phyloP scores from a whole-genome alignment of 2,113 vertebrate genomes.

The Trematocara stigmaticum region DNA sequence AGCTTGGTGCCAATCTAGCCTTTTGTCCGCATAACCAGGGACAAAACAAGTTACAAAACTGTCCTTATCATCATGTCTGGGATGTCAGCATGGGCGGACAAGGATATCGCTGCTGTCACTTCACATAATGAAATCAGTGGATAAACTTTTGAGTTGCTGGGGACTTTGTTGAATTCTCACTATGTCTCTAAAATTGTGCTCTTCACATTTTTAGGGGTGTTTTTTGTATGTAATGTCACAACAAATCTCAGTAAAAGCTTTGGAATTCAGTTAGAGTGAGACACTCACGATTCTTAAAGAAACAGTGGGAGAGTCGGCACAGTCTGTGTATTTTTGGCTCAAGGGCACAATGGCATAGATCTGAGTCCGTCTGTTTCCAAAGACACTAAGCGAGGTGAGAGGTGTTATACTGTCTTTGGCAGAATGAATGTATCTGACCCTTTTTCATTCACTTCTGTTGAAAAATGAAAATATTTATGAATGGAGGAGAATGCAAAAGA shows the following conservation, averaged over 20 bases:
- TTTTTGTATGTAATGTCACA: conserved; percentile 21
- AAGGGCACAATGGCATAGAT: conserved; percentile 11
- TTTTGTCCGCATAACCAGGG: background rate
- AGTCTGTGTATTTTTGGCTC: background rate
- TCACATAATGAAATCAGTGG: conserved; percentile 15
- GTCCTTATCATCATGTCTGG: conserved; percentile 3
- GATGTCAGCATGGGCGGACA: background rate
- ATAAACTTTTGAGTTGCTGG: conserved; percentile 13
- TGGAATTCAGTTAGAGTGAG: background rate
- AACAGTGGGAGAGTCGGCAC: background rate
- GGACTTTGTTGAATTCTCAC: background rate
- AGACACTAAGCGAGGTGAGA: background rate
- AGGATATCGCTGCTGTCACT: conserved; percentile 28
- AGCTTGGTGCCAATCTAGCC: background rate
- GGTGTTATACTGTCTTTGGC: background rate
- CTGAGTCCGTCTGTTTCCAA: conserved; percentile 23
- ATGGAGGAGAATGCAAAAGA: background rate
- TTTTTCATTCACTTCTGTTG: background rate
- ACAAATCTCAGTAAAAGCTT: background rate
- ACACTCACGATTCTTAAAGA: background rate
- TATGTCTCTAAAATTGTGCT: background rate
- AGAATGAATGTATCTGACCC: background rate
- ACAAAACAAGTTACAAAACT: conserved; percentile 2
- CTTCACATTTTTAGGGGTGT: background rate
- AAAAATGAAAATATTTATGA: conserved; percentile 18